Percentiles rank a stretch among this genome's conserved stretches.
phyloP scores from a whole-genome alignment of 2,888 invertebrate species.

The Trichogramma evanescens region DNA sequence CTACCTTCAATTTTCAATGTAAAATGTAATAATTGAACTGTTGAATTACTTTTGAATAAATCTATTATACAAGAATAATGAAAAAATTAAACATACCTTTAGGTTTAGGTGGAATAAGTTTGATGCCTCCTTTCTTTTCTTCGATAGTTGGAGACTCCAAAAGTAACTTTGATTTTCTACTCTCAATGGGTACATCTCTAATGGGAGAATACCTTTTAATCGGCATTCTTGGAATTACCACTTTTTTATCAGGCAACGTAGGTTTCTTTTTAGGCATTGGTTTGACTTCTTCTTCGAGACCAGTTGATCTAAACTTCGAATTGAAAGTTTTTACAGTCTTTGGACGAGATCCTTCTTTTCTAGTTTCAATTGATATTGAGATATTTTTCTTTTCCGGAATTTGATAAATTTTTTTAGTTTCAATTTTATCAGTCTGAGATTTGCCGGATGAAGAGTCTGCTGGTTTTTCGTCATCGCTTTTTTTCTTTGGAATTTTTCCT shows the following conservation, averaged over 20 bases:
- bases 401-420: constrained; percentile 37
- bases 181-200: constrained; percentile 53
- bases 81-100: constrained; percentile 72
- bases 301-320: constrained; percentile 86
- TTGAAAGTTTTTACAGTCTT: constrained; percentile 89
- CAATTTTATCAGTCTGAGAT: constrained; percentile 41
- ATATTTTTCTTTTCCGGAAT: constrained; percentile 59
- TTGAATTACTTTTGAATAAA: background rate
- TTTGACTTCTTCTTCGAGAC: constrained; percentile 78
- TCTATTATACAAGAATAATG: too few relatives aligned
- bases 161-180: constrained; percentile 67
- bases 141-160: constrained; percentile 41
- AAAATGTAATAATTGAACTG: background rate
- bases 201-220: constrained; percentile 47
- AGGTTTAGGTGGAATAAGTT: constrained; percentile 79
- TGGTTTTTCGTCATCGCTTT: constrained; percentile 47
- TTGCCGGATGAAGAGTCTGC: constrained; percentile 32
- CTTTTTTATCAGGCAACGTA: constrained; percentile 35
- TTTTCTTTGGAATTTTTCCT: constrained; percentile 72
- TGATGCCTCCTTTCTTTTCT: constrained; percentile 75
- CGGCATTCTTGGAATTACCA: constrained; percentile 47
- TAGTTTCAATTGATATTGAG: constrained; percentile 74
- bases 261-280: constrained; percentile 70
- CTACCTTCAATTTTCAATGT: background rate
- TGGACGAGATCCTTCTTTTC: constrained; percentile 66